Conservation (phyloP, 2,888 invertebrate species). For the Drosophila anomalata region DNA sequence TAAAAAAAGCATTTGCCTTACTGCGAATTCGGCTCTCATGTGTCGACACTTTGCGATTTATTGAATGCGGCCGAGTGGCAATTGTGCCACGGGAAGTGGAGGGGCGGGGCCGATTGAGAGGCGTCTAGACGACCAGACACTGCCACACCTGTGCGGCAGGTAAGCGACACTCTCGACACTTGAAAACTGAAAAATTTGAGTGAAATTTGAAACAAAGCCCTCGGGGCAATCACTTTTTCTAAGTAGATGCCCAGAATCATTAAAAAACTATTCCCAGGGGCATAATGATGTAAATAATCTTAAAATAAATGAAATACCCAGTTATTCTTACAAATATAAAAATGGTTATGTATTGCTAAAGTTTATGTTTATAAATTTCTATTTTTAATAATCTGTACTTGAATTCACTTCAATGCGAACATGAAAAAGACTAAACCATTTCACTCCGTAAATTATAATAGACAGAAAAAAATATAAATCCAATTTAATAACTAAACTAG, state of each 20-base stretch:
- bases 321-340: no score
- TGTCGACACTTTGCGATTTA: constrained; percentile 43
- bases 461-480: neutral
- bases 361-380: no score
- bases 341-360: no score
- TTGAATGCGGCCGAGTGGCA: constrained; percentile 48
- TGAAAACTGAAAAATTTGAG: neutral
- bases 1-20: constrained; percentile 23
- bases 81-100: constrained; percentile 26
- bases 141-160: constrained; percentile 52
- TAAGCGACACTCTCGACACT: constrained; percentile 24
- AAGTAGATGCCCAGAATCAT: constrained; percentile 10
- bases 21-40: constrained; percentile 16
- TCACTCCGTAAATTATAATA: neutral
- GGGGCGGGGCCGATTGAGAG: neutral
- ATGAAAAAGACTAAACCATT: neutral
- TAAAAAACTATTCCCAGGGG: constrained; percentile 28
- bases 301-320: neutral
- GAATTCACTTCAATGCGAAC: no score
- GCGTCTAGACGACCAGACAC: constrained; percentile 66
- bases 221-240: constrained; percentile 1
- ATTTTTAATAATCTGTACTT: no score
- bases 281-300: no score
- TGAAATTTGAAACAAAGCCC: constrained; percentile 21
- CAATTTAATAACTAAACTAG: constrained; percentile 10